Evolutionary conservation across 2,113 vertebrate species (phyloP).

Genomic region (Gymnogyps californianus): DNA sequence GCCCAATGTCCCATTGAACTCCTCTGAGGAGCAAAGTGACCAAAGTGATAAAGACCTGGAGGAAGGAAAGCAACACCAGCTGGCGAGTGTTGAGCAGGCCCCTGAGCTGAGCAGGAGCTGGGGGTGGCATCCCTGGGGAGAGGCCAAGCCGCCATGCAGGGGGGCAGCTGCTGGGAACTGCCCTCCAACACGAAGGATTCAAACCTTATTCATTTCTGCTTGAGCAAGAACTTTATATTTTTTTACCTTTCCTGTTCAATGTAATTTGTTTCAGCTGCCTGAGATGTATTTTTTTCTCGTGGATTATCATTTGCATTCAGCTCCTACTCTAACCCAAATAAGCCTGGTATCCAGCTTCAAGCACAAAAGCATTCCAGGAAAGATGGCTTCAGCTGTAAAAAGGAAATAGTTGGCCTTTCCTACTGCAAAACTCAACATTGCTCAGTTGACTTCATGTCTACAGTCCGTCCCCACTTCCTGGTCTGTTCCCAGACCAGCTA

Average conservation of each 20-base stretch:
- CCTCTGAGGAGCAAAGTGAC: background rate
- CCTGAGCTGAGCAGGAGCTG: background rate
- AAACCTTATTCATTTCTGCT: background rate
- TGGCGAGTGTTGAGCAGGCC: accelerated
- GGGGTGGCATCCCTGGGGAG: background rate
- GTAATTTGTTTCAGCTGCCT: background rate
- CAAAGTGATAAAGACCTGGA: background rate
- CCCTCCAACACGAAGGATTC: background rate
- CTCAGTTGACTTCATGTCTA: background rate
- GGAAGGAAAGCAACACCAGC: background rate
- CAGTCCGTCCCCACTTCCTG: background rate
- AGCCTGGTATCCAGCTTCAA: background rate
- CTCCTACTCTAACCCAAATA: background rate
- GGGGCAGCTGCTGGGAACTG: background rate
- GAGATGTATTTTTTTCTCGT: background rate
- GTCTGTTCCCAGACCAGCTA: background rate
- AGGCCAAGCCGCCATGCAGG: background rate
- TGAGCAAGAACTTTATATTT: background rate
- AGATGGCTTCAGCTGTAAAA: background rate
- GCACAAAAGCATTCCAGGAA: background rate
- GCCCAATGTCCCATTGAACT: background rate
- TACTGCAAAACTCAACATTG: background rate
- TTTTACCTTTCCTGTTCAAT: background rate
- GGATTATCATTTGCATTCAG: background rate
- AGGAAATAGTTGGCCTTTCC: background rate